Percentiles rank a stretch among this genome's conserved stretches.
Conservation (phyloP, 92 coral and sea anemone species). For the Parazoanthus atlanticus region DNA sequence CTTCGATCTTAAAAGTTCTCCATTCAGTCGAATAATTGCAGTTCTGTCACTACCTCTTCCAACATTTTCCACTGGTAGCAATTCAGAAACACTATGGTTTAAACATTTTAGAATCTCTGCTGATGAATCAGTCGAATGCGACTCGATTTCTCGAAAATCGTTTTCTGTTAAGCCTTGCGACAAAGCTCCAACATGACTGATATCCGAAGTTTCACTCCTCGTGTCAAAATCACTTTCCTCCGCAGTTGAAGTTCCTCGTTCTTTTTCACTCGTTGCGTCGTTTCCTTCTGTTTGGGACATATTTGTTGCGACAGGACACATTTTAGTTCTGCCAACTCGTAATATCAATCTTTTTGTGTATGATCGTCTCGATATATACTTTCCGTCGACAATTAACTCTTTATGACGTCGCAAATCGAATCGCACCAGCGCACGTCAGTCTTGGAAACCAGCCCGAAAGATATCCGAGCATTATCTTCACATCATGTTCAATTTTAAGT, state of each 20-base stretch:
- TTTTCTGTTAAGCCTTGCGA: conserved; percentile 17
- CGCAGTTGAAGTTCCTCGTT: not conserved
- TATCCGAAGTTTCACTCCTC: not conserved
- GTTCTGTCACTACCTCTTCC: conserved; percentile 69
- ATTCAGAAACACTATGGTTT: conserved; percentile 16
- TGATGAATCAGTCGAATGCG: not conserved
- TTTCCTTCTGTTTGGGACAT: conserved; percentile 18
- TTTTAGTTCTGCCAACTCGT: not conserved
- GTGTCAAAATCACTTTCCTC: conserved; percentile 26
- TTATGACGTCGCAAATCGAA: conserved; percentile 27
- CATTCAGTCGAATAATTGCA: conserved; percentile 78
- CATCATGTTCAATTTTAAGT: not conserved
- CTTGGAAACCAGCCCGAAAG: not conserved
- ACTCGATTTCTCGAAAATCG: not conserved
- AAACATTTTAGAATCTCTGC: conserved; percentile 34
- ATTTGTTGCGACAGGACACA: conserved; percentile 26
- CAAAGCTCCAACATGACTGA: not conserved
- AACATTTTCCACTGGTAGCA: conserved; percentile 33
- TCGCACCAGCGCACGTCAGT: not conserved
- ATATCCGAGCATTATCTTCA: not conserved
- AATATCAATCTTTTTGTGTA: not conserved
- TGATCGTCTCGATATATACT: not conserved
- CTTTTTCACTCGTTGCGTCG: not conserved
- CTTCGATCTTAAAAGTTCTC: conserved; percentile 78
- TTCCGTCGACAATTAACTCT: not conserved